phyloP scores from a whole-genome alignment of 2,888 invertebrate genomes.

The Lacanobia oleracea region DNA sequence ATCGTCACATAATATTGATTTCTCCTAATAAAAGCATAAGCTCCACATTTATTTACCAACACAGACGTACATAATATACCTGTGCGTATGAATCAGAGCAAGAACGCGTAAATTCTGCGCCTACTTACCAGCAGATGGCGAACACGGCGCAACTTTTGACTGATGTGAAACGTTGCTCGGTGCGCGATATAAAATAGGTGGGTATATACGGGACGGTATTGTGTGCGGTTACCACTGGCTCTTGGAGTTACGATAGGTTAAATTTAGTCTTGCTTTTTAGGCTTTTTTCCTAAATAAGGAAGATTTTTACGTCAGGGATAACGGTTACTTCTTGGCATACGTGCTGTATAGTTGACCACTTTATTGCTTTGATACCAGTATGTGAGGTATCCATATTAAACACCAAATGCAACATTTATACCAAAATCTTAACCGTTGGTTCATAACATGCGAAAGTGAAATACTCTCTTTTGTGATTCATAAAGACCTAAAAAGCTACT shows the following conservation, averaged over 20 bases:
- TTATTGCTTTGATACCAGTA: no score
- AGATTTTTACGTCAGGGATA: no score
- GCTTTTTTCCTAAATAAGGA: no score
- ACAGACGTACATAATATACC: constrained; percentile 33
- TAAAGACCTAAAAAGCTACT: no score
- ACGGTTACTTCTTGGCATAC: no score
- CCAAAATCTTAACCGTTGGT: no score
- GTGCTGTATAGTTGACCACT: no score
- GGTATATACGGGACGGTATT: constrained; percentile 59
- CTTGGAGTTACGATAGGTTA: neutral
- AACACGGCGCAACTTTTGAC: constrained; percentile 80
- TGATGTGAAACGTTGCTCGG: constrained; percentile 76
- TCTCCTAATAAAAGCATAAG: constrained; percentile 23
- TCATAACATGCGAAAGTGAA: no score
- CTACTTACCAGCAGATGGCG: constrained; percentile 74
- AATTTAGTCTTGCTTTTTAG: no score
- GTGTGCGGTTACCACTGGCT: neutral
- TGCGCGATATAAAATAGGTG: constrained; percentile 73
- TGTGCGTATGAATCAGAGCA: constrained; percentile 58
- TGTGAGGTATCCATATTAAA: no score
- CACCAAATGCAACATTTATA: no score
- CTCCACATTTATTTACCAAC: constrained; percentile 21
- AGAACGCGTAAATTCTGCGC: constrained; percentile 61
- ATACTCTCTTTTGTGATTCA: no score
- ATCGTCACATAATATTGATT: constrained; percentile 34